phyloP scores from a whole-genome alignment of 2,888 invertebrate genomes.

The Axea sp. region DNA sequence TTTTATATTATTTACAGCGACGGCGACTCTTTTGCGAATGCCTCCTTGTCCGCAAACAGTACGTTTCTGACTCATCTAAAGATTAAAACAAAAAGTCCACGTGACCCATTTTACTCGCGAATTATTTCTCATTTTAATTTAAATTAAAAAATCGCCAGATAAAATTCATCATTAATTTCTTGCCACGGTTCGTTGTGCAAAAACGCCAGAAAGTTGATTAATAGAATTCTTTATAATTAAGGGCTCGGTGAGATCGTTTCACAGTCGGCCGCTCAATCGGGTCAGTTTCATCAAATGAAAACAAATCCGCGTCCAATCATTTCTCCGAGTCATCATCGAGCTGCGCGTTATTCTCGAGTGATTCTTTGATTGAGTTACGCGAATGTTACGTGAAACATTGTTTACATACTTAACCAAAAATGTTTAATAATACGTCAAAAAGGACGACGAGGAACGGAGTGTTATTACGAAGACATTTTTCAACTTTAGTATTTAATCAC shows the following conservation, averaged over 20 bases:
- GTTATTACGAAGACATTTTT: too few species aligned
- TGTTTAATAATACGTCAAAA: too few species aligned
- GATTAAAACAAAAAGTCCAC: constrained; percentile 29
- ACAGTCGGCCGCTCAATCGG: constrained; percentile 18
- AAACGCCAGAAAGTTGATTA: constrained; percentile 36
- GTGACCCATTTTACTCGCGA: constrained; percentile 18
- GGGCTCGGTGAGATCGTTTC: constrained; percentile 13
- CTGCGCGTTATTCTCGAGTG: too few species aligned
- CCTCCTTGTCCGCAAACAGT: constrained; percentile 7
- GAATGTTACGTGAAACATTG: too few species aligned
- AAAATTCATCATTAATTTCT: constrained; percentile 18
- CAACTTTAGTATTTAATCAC: too few species aligned
- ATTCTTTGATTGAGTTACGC: too few species aligned
- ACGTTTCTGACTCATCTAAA: constrained; percentile 18
- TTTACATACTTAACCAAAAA: too few species aligned
- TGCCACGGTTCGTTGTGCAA: neutral
- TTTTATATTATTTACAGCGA: constrained; percentile 67
- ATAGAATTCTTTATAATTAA: constrained; percentile 45
- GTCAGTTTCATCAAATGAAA: constrained; percentile 18
- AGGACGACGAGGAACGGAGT: too few species aligned
- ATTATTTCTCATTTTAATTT: constrained; percentile 1
- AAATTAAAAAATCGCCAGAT: constrained; percentile 9
- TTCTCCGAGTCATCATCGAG: too few species aligned
- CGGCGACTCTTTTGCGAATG: constrained; percentile 18
- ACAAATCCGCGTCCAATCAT: too few species aligned